A percentile compares a stretch with the other conserved stretches of the same genome.
phyloP scores from a whole-genome alignment of 2,888 invertebrate species.

The Aleiodes testaceus region DNA sequence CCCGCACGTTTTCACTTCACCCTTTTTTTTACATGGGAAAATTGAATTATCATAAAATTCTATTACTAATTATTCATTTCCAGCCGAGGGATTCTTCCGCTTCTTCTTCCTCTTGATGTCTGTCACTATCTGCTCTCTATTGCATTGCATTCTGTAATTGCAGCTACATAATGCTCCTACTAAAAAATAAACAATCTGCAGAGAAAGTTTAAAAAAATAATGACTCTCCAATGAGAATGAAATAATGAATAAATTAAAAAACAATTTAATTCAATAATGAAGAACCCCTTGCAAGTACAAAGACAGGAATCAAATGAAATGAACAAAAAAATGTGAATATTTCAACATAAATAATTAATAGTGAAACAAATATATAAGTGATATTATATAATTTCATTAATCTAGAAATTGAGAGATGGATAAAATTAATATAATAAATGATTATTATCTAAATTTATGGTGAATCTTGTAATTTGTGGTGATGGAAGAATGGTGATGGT shows the following conservation, averaged over 20 bases:
- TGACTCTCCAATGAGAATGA: constrained; percentile 23
- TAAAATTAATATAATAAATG: constrained; percentile 40
- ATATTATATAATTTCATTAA: constrained; percentile 27
- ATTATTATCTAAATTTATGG: constrained; percentile 48
- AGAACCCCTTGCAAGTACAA: constrained; percentile 39
- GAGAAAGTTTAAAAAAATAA: constrained; percentile 46
- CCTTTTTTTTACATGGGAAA: constrained; percentile 7
- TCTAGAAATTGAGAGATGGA: constrained; percentile 35
- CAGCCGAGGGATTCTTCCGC: constrained; percentile 70
- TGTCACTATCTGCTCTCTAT: constrained; percentile 69
- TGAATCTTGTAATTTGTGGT: constrained; percentile 47
- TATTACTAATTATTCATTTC: constrained; percentile 58
- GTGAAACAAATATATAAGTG: constrained; percentile 27
- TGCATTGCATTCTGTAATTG: constrained; percentile 68
- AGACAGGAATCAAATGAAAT: constrained; percentile 10
- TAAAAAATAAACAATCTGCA: constrained; percentile 54
- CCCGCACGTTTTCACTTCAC: background rate
- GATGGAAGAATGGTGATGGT: constrained; percentile 46
- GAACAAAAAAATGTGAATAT: constrained; percentile 30
- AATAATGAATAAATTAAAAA: background rate
- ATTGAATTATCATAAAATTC: constrained; percentile 22
- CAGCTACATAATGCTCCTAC: constrained; percentile 64
- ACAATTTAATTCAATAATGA: constrained; percentile 17
- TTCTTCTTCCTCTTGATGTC: constrained; percentile 70
- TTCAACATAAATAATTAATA: constrained; percentile 19